Conservation (phyloP, 2,888 invertebrate genomes). For the Incurvaria masculella region DNA sequence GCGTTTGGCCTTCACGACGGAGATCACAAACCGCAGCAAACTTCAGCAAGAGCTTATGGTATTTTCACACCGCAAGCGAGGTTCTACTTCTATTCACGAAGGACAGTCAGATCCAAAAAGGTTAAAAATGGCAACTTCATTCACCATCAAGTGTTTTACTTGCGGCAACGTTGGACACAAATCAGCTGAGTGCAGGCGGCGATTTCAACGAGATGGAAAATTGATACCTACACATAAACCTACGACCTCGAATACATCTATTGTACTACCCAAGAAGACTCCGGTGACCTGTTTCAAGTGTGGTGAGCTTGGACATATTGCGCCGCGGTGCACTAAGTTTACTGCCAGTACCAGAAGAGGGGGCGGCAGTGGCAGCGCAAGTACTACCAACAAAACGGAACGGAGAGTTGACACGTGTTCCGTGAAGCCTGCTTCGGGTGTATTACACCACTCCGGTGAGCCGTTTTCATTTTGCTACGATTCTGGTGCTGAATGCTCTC, state of each 20-base stretch:
- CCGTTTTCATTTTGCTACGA: constrained; percentile 11
- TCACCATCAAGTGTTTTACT: not conserved
- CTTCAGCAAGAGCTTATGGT: constrained; percentile 10
- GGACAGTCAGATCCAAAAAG: not conserved
- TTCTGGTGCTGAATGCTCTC: constrained; percentile 10
- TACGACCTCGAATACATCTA: too few species aligned
- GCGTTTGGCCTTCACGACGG: constrained; percentile 11
- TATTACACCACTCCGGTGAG: constrained; percentile 9
- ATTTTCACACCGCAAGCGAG: not conserved
- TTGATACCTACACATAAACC: too few species aligned
- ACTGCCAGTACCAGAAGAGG: too few species aligned
- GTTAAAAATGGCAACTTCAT: not conserved
- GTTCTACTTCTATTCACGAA: not conserved
- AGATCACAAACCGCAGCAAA: constrained; percentile 7
- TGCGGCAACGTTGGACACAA: not conserved
- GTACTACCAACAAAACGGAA: not conserved
- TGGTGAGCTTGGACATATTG: not conserved
- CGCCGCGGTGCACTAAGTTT: not conserved
- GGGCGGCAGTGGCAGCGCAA: too few species aligned
- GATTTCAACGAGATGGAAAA: not conserved
- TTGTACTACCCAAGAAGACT: not conserved
- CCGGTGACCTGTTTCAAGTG: not conserved
- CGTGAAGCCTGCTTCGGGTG: constrained; percentile 3
- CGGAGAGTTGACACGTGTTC: not conserved
- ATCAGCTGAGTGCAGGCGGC: not conserved